Base-by-base conservation (phyloP, 2,113 vertebrate species). In the Podiceps cristatus region DNA sequence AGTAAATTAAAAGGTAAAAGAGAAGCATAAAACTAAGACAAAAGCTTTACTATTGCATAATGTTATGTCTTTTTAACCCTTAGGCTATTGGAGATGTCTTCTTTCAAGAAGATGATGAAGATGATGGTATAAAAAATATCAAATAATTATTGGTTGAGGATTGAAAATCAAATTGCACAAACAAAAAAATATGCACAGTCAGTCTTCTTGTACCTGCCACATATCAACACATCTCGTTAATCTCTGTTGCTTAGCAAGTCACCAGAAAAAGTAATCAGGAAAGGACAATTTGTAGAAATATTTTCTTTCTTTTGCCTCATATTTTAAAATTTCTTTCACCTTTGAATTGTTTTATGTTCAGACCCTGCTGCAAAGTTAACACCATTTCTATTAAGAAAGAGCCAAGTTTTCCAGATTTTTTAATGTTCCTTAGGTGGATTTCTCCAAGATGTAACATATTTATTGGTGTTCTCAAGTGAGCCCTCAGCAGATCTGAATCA, bases 401-500 rank as follows among this genome's bases (percentile, higher is more conserved):
- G 28, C 62, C 42, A 89, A 50, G 33, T 44, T 87, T 91, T 63
- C 85, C 86, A 73, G 52, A 45, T 59, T 50, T 68, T 77, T 92
- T 86, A 67, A 89, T 88, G 86, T 71, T 86, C 67, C 67, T 77
- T 92, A 80, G 64, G 81, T 96, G 92, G 49, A 49, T 31, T 63
- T 93, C 66, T 93, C 84, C 33, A 49, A 97, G 82, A 95, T 95
- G 84, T 95, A 97, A 86, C 90, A 91, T 58, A 88, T 28, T 96
- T 97, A 81, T 18, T 95, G 91, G 52, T 81, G 72, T 86, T 97
- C 96, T 97, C 97, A 93, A 95, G 96, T 95, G 95, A 98, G 93
- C 88, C 97, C 97, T 97, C 88, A 88, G 84, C 88, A 97, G 88
- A 97, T 97, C 84, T 78, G 91, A 98, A 93, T 94, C 96, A 89